phyloP scores from a whole-genome alignment of 2,888 invertebrate species.

The Heliconius charithonia region DNA sequence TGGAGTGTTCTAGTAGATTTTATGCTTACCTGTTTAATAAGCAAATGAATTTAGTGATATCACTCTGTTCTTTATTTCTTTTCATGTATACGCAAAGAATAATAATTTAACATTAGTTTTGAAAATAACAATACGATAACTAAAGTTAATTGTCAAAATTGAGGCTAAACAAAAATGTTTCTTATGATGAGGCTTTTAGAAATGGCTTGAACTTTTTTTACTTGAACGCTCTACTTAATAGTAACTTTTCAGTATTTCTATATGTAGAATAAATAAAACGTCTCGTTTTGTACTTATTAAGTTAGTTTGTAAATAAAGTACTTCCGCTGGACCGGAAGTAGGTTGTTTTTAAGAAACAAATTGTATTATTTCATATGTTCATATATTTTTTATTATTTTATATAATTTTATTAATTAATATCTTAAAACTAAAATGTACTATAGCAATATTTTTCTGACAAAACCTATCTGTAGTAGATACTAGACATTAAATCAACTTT shows the following conservation, averaged over 20 bases:
- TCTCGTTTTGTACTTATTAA: constrained; percentile 27
- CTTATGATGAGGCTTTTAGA: not conserved
- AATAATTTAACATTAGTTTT: not conserved
- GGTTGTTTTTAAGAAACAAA: constrained; percentile 16
- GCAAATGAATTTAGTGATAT: too few species aligned
- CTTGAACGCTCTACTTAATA: constrained; percentile 12
- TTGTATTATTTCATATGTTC: constrained; percentile 20
- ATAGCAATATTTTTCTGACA: not conserved
- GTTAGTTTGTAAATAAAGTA: constrained; percentile 22
- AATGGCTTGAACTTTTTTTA: not conserved
- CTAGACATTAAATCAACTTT: not conserved
- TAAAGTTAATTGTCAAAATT: not conserved
- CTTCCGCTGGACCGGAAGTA: constrained; percentile 45
- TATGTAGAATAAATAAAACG: constrained; percentile 13
- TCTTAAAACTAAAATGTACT: not conserved
- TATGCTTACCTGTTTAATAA: too few species aligned
- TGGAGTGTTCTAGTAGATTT: not conserved
- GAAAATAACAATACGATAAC: not conserved
- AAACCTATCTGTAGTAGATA: not conserved
- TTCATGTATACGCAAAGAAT: too few species aligned
- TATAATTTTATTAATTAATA: constrained; percentile 1
- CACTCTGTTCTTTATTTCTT: too few species aligned
- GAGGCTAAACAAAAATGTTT: constrained; percentile 12
- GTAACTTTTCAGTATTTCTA: constrained; percentile 20
- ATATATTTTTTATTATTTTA: not conserved